Conservation (phyloP, 2,797 vertebrate genomes). For the Allobates femoralis region DNA sequence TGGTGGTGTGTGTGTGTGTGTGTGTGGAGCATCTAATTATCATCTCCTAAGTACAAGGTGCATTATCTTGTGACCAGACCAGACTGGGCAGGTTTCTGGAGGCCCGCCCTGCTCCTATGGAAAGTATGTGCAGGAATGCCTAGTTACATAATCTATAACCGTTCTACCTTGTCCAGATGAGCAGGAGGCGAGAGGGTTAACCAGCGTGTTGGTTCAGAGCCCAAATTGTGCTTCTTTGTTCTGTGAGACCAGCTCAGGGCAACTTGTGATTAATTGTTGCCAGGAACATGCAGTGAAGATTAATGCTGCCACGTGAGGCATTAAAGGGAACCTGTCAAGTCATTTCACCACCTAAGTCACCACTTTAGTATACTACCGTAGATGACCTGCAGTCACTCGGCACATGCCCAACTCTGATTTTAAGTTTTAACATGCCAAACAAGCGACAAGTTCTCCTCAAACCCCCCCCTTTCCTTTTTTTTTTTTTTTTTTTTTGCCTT, state of each 20-base stretch:
- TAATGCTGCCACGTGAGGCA: slow-evolving; percentile 27
- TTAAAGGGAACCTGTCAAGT: not conserved
- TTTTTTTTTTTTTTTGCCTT: too few species aligned
- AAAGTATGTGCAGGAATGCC: not conserved
- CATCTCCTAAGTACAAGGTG: not conserved
- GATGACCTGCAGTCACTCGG: too few species aligned
- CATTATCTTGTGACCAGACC: not conserved
- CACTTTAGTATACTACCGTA: too few species aligned
- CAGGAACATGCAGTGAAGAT: slow-evolving; percentile 20
- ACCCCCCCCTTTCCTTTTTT: too few species aligned
- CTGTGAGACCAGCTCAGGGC: not conserved
- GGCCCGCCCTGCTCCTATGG: not conserved
- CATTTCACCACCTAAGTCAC: too few species aligned
- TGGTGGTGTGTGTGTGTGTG: too few species aligned
- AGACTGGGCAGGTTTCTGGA: not conserved
- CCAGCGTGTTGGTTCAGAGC: not conserved
- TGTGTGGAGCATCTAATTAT: not conserved
- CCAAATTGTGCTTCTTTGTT: slow-evolving; percentile 22
- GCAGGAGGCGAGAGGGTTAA: slow-evolving; percentile 18
- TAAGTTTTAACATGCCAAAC: too few species aligned
- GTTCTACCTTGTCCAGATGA: too few species aligned
- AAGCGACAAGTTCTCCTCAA: too few species aligned
- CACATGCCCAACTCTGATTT: too few species aligned
- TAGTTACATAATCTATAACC: not conserved
- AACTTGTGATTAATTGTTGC: not conserved